Evolutionary conservation across 2,113 vertebrate species (phyloP), one percentile per base, ranked within the genome.

Genomic region (Halcyon malimbica): DNA sequence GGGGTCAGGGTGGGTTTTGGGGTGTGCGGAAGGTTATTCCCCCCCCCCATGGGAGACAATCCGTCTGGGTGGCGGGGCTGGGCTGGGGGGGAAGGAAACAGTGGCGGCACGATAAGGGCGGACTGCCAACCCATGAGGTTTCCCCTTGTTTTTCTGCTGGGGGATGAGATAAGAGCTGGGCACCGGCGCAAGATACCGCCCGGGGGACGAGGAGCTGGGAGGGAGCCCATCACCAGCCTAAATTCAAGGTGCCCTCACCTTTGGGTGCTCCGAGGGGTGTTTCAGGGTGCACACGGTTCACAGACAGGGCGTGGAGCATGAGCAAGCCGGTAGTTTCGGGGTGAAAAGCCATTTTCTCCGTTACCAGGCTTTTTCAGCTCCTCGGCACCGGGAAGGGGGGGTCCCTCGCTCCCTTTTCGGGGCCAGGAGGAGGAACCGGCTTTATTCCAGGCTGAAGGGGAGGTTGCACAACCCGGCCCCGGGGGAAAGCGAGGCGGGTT

Each of bases 61-160:
- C 70, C 0, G 12, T 13, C 87, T 81, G 77, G 71, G 54, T 92
- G 70, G 79, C n/a, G 84, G 82, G 79, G 89, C 89, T 3, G 33
- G 95, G 91, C 91, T 76, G 25, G 28, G 20, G 29, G 90, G 86
- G 71, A 90, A 94, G 94, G 94, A 96, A 96, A 37, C 76, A 2
- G 53, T 8, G 11, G 76, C n/a, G 1, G 81, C 60, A 56, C 2
- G 79, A 80, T 93, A 86, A 89, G 67, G 86, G 86, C 91, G 0
- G 62, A 48, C 89, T 94, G 91, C 94, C 94, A 95, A 51, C 57
- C 83, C 3, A 0, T 4, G 23, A 96, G 91, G 63, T 94, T 93
- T 96, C 79, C 64, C 91, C 93, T 96, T 94, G 94, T 96, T 95
- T 96, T 95, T 86, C 79, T 96, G 75, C 86, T 28, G 76, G 67